Base-by-base conservation (phyloP, 2,888 invertebrate genomes). In the Bimastos eiseni region DNA sequence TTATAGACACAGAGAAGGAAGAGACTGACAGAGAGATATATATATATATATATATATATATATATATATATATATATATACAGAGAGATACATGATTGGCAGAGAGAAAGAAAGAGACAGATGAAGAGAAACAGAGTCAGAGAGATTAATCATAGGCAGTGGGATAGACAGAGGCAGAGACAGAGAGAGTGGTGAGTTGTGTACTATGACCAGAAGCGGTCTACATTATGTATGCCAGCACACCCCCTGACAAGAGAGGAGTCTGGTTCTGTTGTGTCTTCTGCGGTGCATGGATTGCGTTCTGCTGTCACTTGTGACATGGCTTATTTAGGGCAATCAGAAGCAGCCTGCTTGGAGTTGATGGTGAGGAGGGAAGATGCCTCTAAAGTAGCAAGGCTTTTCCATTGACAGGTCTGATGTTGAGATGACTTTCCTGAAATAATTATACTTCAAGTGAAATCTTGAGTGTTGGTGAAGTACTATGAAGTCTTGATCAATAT, bases 181-280 rank as follows among this genome's bases (percentile, higher is more conserved):
- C 8, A 44, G 24, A 49, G 49, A 89, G 44, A 21, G 89, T 2
- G 44, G 1, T 11, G 6, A 1, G 34, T 89, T 55, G 38, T 36
- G 70, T 55, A 89, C 70, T 37, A 89, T 55, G 37, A n/a, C 49
- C 44, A 55, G 70, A 44, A 33, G 49, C 41, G 41, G 89, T 21
- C 24, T n/a, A 37, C 36, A 36, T 70, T 70, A 36, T 19, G 34
- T 89, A 86, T 24, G 36, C 8, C 13, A 86, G n/a, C 86, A 34
- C 86, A 86, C 86, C 86, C 86, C 86, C 30, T 86, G 84, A 49
- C 49, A 24, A n/a, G 86, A 70, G 30, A 11, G 17, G 70, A 70
- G 70, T 70, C n/a, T 8, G 8, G n/a, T 70, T 70, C 70, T 70
- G 70, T 70, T n/a, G 30, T n/a, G 0, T n/a, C 70, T 70, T 70